These are phyloP conservation scores for Cabera pusaria DNA, from an alignment of 2,888 invertebrate species.

Conservation along the genomic window DNA sequence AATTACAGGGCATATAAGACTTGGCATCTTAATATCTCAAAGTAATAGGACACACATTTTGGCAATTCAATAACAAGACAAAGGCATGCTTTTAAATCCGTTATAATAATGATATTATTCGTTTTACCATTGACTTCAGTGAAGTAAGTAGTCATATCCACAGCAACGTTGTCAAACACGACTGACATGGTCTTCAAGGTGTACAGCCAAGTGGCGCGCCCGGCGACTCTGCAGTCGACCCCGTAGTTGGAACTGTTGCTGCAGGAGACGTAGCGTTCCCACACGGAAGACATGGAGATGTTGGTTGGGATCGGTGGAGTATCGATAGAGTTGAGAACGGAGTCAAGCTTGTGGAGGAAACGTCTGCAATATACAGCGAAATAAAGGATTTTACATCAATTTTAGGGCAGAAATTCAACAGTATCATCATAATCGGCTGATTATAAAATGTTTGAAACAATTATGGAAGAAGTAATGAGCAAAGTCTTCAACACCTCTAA, in stretches of 20 bases:
- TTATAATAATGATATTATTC: too few relatives aligned
- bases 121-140: conserved; percentile 62
- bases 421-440: too few relatives aligned
- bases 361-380: too few relatives aligned
- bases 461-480: too few relatives aligned
- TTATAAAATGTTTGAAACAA: too few relatives aligned
- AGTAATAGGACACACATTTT: too few relatives aligned
- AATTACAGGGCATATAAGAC: too few relatives aligned
- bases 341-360: conserved; percentile 61
- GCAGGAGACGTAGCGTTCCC: conserved; percentile 56
- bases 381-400: too few relatives aligned
- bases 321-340: conserved; percentile 52
- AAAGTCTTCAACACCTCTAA: too few relatives aligned
- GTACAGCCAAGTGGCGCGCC: conserved; percentile 53
- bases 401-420: too few relatives aligned
- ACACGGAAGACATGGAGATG: conserved; percentile 47
- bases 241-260: conserved; percentile 28
- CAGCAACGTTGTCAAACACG: conserved; percentile 49
- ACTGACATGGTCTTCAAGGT: conserved; percentile 57
- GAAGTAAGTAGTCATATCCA: conserved; percentile 63
- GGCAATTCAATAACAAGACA: too few relatives aligned
- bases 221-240: conserved; percentile 44
- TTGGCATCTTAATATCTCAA: not conserved
- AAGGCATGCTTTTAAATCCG: too few relatives aligned
- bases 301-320: conserved; percentile 34